These are phyloP conservation scores for Heliconius sara DNA, from an alignment of 2,888 invertebrate genomes.

Conservation along the genomic window DNA sequence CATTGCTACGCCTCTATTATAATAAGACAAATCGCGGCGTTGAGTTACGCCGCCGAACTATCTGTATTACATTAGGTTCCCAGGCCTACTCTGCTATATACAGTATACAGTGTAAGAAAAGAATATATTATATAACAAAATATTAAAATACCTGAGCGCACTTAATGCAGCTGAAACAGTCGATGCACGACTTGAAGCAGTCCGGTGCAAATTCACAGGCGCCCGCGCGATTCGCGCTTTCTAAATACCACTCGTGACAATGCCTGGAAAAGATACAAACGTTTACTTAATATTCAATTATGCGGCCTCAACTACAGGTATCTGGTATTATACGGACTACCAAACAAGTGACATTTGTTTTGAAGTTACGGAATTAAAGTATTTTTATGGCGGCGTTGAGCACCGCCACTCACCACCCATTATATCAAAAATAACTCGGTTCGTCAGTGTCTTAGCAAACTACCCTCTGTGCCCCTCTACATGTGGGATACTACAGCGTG, in stretches of 20 bases:
- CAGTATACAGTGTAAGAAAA: too few species aligned
- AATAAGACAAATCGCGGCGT: too few species aligned
- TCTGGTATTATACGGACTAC: too few species aligned
- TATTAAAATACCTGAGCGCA: constrained; percentile 86
- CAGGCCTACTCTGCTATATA: not conserved
- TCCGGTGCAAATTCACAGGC: constrained; percentile 95
- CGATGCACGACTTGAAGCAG: constrained; percentile 90
- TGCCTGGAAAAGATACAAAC: constrained; percentile 80
- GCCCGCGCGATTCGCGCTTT: constrained; percentile 93
- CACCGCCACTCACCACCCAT: too few species aligned
- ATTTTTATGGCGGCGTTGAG: too few species aligned
- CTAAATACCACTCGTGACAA: constrained; percentile 91
- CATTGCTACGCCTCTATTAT: too few species aligned
- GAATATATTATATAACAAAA: too few species aligned
- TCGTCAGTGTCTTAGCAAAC: not conserved
- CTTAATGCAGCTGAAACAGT: constrained; percentile 91
- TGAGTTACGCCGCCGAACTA: too few species aligned
- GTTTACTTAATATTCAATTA: not conserved
- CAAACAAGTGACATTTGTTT: too few species aligned
- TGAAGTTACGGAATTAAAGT: too few species aligned
- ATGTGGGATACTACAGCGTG: not conserved
- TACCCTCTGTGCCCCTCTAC: not conserved
- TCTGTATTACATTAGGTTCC: not conserved
- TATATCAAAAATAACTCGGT: too few species aligned
- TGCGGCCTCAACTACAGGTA: not conserved